Evolutionary conservation across 2,888 invertebrate species (phyloP).

Genomic region (Acanthopleura granulata): DNA sequence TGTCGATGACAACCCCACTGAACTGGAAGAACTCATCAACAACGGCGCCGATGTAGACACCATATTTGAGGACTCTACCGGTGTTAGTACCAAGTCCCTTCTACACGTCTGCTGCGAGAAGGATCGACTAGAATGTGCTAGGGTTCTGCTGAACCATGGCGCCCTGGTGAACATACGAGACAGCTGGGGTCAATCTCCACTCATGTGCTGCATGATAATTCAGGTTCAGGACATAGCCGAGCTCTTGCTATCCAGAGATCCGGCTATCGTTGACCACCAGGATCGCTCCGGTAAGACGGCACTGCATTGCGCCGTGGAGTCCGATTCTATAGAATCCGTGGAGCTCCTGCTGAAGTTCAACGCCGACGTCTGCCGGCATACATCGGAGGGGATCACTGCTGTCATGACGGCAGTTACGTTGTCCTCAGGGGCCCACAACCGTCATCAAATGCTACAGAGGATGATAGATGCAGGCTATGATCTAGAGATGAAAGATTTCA

Average conservation of each 20-base stretch:
- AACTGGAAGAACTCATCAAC: slow-evolving; percentile 35
- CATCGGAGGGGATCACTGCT: slow-evolving; percentile 50
- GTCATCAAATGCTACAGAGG: slow-evolving; percentile 29
- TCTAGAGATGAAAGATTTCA: slow-evolving; percentile 43
- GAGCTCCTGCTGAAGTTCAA: slow-evolving; percentile 41
- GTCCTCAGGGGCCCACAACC: slow-evolving; percentile 26
- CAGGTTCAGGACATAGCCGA: slow-evolving; percentile 50
- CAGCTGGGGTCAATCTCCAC: slow-evolving; percentile 61
- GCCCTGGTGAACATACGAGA: slow-evolving; percentile 51
- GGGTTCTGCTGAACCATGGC: slow-evolving; percentile 44
- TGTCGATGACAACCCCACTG: slow-evolving; percentile 28
- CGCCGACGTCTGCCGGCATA: slow-evolving; percentile 46
- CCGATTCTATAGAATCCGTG: slow-evolving; percentile 43
- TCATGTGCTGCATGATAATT: slow-evolving; percentile 51
- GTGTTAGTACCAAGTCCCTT: slow-evolving; percentile 54
- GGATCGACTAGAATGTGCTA: slow-evolving; percentile 43
- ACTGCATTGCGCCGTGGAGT: slow-evolving; percentile 51
- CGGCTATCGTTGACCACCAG: slow-evolving; percentile 37
- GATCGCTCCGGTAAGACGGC: slow-evolving; percentile 51
- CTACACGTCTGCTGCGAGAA: slow-evolving; percentile 62
- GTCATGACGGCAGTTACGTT: slow-evolving; percentile 43
- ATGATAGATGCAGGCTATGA: slow-evolving; percentile 46
- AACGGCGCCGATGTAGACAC: slow-evolving; percentile 50
- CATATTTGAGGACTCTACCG: slow-evolving; percentile 50
- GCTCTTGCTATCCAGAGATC: slow-evolving; percentile 37